A percentile compares a stretch with the other conserved stretches of the same genome.
These are phyloP conservation scores for Crossocerus cetratus DNA, from an alignment of 2,888 invertebrate species.

Conservation along the genomic window DNA sequence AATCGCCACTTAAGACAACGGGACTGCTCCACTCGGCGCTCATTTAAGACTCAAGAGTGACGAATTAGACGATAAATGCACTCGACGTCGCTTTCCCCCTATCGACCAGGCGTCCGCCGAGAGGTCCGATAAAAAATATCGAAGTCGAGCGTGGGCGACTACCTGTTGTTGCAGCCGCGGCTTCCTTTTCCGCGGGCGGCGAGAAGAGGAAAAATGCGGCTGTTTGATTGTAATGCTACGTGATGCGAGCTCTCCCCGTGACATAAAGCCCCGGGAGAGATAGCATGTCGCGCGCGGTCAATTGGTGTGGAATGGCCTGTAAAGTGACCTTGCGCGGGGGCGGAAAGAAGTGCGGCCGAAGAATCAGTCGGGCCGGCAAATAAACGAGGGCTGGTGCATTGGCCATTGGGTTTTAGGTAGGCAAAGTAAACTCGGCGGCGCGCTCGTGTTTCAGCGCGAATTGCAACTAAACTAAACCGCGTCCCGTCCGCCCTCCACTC, in stretches of 20 bases:
- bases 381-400: slow-evolving; percentile 36
- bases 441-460: slow-evolving; percentile 54
- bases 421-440: slow-evolving; percentile 49
- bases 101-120: neutral
- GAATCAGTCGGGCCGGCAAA: slow-evolving; percentile 30
- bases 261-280: too few relatives aligned
- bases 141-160: too few relatives aligned
- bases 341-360: slow-evolving; percentile 43
- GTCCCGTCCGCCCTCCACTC: slow-evolving; percentile 47
- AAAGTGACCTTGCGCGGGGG: slow-evolving; percentile 47
- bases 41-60: neutral
- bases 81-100: neutral
- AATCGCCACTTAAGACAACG: neutral
- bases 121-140: too few relatives aligned
- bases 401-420: slow-evolving; percentile 38
- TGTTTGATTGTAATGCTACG: too few relatives aligned
- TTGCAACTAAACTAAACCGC: slow-evolving; percentile 68
- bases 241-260: too few relatives aligned
- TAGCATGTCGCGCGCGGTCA: too few relatives aligned
- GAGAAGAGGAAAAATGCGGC: too few relatives aligned
- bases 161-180: too few relatives aligned
- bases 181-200: too few relatives aligned
- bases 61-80: neutral
- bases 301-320: neutral
- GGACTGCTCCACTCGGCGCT: neutral